A percentile compares a stretch with the other conserved stretches of the same genome.
Evolutionary conservation across 2,797 vertebrate species (phyloP).

Genomic region (Telmatherina bonti): DNA sequence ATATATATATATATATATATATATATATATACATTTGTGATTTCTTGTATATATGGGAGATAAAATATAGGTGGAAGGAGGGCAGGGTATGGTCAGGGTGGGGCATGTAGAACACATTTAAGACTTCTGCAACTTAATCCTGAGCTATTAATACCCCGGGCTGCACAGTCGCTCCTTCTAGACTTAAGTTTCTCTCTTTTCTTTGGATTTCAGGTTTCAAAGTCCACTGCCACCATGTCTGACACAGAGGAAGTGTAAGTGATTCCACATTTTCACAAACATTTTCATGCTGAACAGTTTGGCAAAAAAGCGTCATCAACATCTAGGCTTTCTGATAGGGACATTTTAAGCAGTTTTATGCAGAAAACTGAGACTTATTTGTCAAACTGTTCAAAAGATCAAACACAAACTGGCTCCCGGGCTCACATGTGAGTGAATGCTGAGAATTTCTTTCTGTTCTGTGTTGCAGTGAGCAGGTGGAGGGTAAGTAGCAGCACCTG

Average conservation of each 20-base stretch:
- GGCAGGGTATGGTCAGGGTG: conserved; percentile 45
- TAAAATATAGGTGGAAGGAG: conserved; percentile 24
- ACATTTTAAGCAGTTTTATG: neutral
- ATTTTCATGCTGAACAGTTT: neutral
- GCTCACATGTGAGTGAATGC: neutral
- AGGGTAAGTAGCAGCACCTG: conserved; percentile 86
- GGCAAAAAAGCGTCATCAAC: rapidly evolving
- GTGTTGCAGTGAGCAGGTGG: conserved; percentile 87
- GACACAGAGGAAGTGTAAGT: conserved; percentile 96
- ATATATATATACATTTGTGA: neutral
- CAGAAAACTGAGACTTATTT: neutral
- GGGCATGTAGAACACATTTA: conserved; percentile 56
- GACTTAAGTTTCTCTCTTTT: conserved; percentile 50
- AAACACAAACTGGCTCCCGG: neutral
- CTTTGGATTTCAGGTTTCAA: conserved; percentile 77
- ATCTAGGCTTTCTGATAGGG: neutral
- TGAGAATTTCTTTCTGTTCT: conserved; percentile 41
- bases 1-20: neutral
- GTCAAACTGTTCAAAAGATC: neutral
- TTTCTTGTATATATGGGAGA: too few relatives aligned
- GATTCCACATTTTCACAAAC: conserved; percentile 22
- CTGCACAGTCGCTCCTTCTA: conserved; percentile 9
- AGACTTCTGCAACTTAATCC: conserved; percentile 72
- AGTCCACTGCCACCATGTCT: conserved; percentile 90
- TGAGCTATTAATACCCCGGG: conserved; percentile 71